A percentile compares a stretch with the other conserved stretches of the same genome.
These are phyloP conservation scores for Sakesphorus luctuosus DNA, from an alignment of 2,113 vertebrate genomes.

Conservation along the genomic window DNA sequence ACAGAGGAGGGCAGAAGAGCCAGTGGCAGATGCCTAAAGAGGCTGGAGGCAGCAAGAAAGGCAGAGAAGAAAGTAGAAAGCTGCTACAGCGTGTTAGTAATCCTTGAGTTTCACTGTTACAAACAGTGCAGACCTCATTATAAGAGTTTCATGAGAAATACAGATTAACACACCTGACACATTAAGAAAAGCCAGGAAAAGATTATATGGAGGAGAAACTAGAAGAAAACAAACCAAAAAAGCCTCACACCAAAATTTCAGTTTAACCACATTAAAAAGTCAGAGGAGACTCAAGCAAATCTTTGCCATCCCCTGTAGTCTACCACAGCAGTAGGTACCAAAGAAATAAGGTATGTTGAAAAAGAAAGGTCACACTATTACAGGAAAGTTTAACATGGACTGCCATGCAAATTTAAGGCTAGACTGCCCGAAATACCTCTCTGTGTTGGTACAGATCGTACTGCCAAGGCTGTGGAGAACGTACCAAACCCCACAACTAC, in stretches of 20 bases:
- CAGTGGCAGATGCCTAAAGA: background rate
- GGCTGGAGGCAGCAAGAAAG: background rate
- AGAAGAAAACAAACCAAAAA: background rate
- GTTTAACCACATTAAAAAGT: background rate
- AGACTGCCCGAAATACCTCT: background rate
- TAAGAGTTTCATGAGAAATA: background rate
- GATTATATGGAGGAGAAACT: background rate
- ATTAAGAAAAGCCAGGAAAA: background rate
- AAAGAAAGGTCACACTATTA: background rate
- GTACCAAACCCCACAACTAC: background rate
- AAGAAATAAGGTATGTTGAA: background rate
- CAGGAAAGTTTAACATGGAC: background rate
- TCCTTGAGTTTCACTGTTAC: background rate
- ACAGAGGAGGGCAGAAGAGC: background rate
- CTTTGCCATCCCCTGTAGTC: background rate
- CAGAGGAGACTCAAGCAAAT: background rate
- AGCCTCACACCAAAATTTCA: background rate
- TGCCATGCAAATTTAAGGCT: background rate
- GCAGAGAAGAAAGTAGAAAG: background rate
- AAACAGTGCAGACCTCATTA: background rate
- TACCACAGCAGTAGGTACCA: background rate
- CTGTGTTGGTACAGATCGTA: background rate
- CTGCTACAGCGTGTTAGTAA: background rate
- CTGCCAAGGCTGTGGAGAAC: background rate
- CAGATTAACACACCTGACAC: background rate